Percentiles rank a stretch among this genome's conserved stretches.
These are phyloP conservation scores for Podargus strigoides DNA, from an alignment of 2,797 vertebrate species.

Conservation along the genomic window DNA sequence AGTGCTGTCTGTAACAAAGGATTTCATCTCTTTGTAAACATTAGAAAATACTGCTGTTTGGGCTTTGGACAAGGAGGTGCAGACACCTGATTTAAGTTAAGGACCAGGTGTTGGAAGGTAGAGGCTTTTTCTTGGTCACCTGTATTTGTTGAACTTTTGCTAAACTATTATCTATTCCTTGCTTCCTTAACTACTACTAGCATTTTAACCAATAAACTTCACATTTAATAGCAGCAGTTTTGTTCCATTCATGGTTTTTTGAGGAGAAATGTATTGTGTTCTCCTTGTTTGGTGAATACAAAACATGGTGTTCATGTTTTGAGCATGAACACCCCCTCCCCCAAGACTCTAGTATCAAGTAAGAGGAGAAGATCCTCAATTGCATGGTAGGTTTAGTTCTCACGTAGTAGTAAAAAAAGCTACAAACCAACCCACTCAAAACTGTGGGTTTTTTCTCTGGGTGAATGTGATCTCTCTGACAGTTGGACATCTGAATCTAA, in stretches of 20 bases:
- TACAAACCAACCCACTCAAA: neutral
- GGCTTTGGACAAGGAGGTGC: neutral
- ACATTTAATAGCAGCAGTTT: neutral
- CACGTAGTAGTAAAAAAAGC: neutral
- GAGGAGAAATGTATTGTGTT: neutral
- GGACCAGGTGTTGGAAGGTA: neutral
- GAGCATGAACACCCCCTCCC: no score
- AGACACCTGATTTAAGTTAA: neutral
- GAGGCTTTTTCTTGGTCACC: neutral
- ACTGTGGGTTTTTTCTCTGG: neutral
- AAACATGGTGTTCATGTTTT: no score
- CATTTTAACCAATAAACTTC: neutral
- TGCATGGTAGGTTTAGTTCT: neutral
- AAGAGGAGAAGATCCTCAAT: neutral
- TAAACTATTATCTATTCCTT: neutral
- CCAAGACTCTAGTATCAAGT: neutral
- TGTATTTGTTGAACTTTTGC: neutral
- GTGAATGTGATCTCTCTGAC: neutral
- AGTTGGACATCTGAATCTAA: neutral
- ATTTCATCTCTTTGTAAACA: neutral
- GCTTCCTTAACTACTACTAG: neutral
- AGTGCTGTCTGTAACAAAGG: neutral
- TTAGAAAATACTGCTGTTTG: neutral
- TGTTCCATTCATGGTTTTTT: neutral
- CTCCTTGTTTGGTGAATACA: neutral